Conservation (phyloP, 2,797 vertebrate genomes). For the Cichlasoma orientale region DNA sequence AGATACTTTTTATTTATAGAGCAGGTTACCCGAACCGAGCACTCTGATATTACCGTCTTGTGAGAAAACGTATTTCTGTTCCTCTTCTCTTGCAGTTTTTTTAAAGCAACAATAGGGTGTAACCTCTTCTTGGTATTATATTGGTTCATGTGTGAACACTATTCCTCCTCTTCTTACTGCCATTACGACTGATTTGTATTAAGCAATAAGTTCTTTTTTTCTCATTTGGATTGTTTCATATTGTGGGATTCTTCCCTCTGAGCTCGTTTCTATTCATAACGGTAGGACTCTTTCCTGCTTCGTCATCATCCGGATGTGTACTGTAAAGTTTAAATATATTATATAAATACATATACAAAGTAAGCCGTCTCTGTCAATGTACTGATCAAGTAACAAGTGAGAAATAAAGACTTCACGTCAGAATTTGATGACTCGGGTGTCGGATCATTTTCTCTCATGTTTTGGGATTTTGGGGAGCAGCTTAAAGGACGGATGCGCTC, state of each 20-base stretch:
- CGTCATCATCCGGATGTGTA: constrained; percentile 74
- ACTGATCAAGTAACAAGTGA: constrained; percentile 78
- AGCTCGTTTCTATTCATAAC: constrained; percentile 71
- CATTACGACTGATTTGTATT: constrained; percentile 78
- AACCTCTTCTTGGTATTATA: constrained; percentile 64
- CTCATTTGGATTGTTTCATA: constrained; percentile 64
- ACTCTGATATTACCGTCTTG: constrained; percentile 65
- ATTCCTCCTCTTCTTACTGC: constrained; percentile 67
- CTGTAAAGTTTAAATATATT: constrained; percentile 77
- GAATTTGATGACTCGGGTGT: constrained; percentile 16
- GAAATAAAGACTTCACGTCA: constrained; percentile 74
- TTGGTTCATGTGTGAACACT: constrained; percentile 66
- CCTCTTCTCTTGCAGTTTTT: constrained; percentile 50
- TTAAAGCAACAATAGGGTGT: constrained; percentile 58
- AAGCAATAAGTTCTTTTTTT: constrained; percentile 81
- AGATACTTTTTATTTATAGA: constrained; percentile 75
- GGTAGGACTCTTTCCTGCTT: constrained; percentile 77
- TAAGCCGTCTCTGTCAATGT: constrained; percentile 80
- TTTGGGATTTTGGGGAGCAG: neutral
- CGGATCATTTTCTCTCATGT: neutral
- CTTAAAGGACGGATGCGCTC: neutral
- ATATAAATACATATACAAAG: constrained; percentile 69
- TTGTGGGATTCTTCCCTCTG: constrained; percentile 69
- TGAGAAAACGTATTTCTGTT: constrained; percentile 66
- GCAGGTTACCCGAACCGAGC: constrained; percentile 57